A percentile compares a stretch with the other conserved stretches of the same genome.
Conservation (phyloP, 2,888 invertebrate genomes). For the Ctenicera cuprea region DNA sequence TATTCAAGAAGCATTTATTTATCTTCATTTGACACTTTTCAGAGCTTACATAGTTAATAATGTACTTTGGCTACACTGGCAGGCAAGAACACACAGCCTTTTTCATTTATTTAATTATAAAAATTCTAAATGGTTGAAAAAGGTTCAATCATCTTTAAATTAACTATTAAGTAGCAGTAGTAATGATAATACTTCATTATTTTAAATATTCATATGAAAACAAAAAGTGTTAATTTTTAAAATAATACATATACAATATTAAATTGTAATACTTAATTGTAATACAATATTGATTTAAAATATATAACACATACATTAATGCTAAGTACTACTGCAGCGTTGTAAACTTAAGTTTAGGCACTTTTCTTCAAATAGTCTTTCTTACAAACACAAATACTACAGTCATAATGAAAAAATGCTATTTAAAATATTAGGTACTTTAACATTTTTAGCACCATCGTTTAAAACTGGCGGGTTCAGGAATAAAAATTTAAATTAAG, state of each 20-base stretch:
- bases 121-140: neutral
- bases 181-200: neutral
- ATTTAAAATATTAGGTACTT: constrained; percentile 24
- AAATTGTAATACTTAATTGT: too few relatives aligned
- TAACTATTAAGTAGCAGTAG: neutral
- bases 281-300: too few relatives aligned
- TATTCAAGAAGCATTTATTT: constrained; percentile 1
- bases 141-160: neutral
- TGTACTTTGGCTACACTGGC: constrained; percentile 44
- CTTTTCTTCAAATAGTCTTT: constrained; percentile 1
- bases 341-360: constrained; percentile 4
- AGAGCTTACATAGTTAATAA: constrained; percentile 17
- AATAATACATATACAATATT: neutral
- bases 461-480: neutral
- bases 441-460: constrained; percentile 24
- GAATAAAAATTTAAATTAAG: constrained; percentile 1
- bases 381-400: too few relatives aligned
- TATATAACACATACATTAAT: too few relatives aligned
- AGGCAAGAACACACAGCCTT: constrained; percentile 50
- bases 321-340: neutral
- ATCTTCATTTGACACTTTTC: neutral
- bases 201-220: neutral
- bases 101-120: constrained; percentile 13
- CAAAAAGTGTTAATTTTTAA: neutral
- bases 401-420: neutral